Percentiles rank a stretch among this genome's conserved stretches.
phyloP scores from a whole-genome alignment of 2,888 invertebrate species.

The Philhelius pedissequus region DNA sequence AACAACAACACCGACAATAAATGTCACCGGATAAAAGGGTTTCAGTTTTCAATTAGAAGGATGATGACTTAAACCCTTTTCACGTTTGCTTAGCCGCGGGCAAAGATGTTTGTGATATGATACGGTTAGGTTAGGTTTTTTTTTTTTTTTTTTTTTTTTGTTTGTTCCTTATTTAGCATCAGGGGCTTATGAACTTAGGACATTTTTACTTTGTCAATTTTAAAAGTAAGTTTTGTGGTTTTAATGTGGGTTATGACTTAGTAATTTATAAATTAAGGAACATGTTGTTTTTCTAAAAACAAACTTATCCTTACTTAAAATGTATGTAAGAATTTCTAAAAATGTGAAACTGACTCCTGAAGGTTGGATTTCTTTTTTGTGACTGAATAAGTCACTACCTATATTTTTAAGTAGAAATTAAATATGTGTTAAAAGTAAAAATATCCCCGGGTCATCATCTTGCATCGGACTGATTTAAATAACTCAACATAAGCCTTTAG shows the following conservation, averaged over 20 bases:
- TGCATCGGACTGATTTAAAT: too few relatives aligned
- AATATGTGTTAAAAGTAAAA: too few relatives aligned
- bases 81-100: conserved; percentile 35
- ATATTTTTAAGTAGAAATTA: too few relatives aligned
- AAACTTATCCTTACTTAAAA: background rate
- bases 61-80: conserved; percentile 58
- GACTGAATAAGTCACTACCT: too few relatives aligned
- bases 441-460: too few relatives aligned
- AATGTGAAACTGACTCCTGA: too few relatives aligned
- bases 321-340: background rate
- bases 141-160: background rate
- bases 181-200: conserved; percentile 13
- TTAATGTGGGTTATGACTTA: background rate
- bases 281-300: background rate
- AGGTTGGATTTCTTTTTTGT: background rate
- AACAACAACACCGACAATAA: conserved; percentile 48
- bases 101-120: conserved; percentile 11
- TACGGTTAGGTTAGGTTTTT: background rate
- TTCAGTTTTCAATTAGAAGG: conserved; percentile 63
- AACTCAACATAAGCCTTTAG: too few relatives aligned
- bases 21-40: conserved; percentile 67
- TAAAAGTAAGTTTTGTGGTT: conserved; percentile 2
- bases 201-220: background rate
- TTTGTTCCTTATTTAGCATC: background rate
- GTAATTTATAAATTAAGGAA: conserved; percentile 4